Percentiles rank a stretch among this genome's conserved stretches.
Conservation (phyloP, 2,888 invertebrate genomes). For the Chrysina gloriosa region DNA sequence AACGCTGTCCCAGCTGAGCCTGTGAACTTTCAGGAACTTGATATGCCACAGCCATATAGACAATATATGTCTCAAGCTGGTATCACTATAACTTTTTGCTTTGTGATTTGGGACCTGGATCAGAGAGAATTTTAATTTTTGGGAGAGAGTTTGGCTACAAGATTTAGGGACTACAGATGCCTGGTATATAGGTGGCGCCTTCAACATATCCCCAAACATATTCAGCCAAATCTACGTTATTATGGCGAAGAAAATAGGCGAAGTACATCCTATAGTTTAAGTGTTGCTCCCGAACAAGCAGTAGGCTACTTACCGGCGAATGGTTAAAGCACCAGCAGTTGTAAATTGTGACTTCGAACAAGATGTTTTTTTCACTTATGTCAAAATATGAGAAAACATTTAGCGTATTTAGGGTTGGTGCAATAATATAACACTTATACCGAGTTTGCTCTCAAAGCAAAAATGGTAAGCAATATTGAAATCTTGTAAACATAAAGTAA, state of each 20-base stretch:
- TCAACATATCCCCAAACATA: no score
- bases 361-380: conserved; percentile 8
- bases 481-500: no score
- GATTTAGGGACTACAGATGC: no score
- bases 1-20: no score
- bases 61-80: no score
- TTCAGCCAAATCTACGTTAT: conserved; percentile 30
- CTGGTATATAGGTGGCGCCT: no score
- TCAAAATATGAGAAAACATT: conserved; percentile 4
- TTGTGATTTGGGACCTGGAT: no score
- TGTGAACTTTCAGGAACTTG: no score
- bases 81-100: no score
- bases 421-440: neutral
- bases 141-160: no score
- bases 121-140: no score
- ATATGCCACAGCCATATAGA: no score
- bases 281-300: conserved; percentile 32
- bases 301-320: conserved; percentile 5
- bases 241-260: conserved; percentile 26
- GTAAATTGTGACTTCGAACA: conserved; percentile 26
- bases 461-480: conserved; percentile 11
- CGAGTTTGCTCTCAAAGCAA: conserved; percentile 16
- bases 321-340: conserved; percentile 12
- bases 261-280: conserved; percentile 33
- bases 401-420: neutral